Evolutionary conservation across 2,888 invertebrate genomes (phyloP).

Genomic region (Lypha dubia): DNA sequence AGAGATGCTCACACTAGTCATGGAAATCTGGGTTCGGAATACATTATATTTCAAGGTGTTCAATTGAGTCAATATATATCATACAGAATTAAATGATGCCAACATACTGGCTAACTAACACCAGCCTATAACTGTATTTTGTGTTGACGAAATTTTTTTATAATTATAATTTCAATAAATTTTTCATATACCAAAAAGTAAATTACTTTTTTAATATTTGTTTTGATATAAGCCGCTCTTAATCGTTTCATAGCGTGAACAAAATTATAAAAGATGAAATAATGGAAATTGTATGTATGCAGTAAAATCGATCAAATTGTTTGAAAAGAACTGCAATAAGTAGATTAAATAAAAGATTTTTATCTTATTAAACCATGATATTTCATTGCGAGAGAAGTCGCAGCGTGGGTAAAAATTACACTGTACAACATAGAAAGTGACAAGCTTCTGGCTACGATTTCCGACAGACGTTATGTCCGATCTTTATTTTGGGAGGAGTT

Average conservation of each 20-base stretch:
- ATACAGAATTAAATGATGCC: not conserved
- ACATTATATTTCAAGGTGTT: not conserved
- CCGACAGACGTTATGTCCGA: no score
- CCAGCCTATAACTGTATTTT: not conserved
- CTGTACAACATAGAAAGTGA: no score
- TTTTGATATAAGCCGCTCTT: not conserved
- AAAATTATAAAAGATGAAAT: not conserved
- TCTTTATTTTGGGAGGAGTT: no score
- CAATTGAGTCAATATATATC: not conserved
- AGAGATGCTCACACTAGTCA: not conserved
- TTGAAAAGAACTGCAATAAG: not conserved
- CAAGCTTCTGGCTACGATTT: no score
- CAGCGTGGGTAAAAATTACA: not conserved
- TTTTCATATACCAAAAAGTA: no score
- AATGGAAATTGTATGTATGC: not conserved
- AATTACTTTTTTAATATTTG: not conserved
- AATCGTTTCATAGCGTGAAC: not conserved
- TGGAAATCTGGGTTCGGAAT: not conserved
- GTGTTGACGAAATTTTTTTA: no score
- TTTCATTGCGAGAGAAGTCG: not conserved
- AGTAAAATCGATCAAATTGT: constrained; percentile 34
- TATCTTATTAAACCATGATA: not conserved
- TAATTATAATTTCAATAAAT: no score
- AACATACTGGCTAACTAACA: not conserved
- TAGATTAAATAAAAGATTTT: not conserved